phyloP scores from a whole-genome alignment of 37 sponge, comb jelly and placozoan species.

The Agelas oroides region DNA sequence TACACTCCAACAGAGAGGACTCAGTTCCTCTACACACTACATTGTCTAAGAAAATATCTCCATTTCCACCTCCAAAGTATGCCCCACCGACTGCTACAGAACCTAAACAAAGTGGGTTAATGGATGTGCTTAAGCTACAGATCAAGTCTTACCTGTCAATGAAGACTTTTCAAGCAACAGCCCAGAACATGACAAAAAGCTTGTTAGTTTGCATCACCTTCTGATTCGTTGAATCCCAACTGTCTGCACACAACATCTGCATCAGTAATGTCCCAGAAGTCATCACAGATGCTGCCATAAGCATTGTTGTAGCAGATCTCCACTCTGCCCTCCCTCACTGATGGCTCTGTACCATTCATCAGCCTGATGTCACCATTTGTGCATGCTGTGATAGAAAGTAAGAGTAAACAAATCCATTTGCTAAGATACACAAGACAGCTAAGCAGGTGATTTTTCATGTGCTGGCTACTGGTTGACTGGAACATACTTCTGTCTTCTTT shows the following conservation, averaged over 20 bases:
- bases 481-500: no score
- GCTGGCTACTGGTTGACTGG: no score
- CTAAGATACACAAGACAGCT: no score
- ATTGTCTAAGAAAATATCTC: slow-evolving; percentile 28
- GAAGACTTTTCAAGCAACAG: no score
- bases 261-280: neutral
- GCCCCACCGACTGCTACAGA: slow-evolving; percentile 1
- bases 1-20: slow-evolving; percentile 16
- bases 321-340: neutral
- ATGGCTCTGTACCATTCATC: neutral
- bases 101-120: no score
- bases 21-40: slow-evolving; percentile 50
- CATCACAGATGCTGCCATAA: neutral
- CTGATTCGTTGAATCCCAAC: neutral
- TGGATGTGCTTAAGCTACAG: no score
- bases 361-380: neutral
- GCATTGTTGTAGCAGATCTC: neutral
- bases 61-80: slow-evolving; percentile 27
- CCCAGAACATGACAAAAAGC: no score
- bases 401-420: no score
- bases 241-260: neutral
- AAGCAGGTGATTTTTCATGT: no score
- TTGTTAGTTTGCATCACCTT: no score
- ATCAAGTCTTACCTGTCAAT: no score
- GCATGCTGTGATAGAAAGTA: neutral